phyloP scores from a whole-genome alignment of 2,888 invertebrate species.

The Escarpia spicata region DNA sequence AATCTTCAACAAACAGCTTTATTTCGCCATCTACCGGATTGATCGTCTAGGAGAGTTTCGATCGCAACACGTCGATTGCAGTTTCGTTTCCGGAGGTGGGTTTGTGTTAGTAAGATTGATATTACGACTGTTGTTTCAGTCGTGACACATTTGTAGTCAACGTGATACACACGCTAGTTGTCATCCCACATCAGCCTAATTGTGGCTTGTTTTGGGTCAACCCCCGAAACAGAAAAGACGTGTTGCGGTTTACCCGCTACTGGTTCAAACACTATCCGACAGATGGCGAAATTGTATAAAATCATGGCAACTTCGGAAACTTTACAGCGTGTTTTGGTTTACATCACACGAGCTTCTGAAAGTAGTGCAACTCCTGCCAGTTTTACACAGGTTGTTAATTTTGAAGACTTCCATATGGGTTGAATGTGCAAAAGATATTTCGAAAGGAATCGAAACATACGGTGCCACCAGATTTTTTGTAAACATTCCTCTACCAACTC shows the following conservation, averaged over 20 bases:
- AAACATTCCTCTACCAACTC: background rate
- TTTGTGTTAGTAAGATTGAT: background rate
- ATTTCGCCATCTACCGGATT: background rate
- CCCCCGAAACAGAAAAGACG: background rate
- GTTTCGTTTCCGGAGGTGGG: background rate
- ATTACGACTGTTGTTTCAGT: background rate
- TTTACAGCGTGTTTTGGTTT: background rate
- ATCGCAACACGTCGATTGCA: background rate
- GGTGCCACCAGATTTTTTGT: background rate
- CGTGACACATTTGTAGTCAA: background rate
- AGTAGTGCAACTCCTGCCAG: background rate
- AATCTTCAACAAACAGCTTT: background rate
- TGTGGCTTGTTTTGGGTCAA: background rate
- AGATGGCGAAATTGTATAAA: conserved; percentile 13
- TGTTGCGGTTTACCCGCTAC: background rate
- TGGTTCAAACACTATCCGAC: background rate
- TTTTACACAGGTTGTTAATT: conserved; percentile 23
- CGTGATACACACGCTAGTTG: background rate
- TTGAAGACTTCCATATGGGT: background rate
- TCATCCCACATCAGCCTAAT: background rate
- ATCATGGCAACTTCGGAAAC: conserved; percentile 6
- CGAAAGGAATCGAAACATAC: background rate
- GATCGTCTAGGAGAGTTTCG: background rate
- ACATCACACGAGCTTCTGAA: background rate
- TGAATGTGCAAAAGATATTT: background rate